phyloP scores from a whole-genome alignment of 2,888 invertebrate species.

The Cantharis rufa region DNA sequence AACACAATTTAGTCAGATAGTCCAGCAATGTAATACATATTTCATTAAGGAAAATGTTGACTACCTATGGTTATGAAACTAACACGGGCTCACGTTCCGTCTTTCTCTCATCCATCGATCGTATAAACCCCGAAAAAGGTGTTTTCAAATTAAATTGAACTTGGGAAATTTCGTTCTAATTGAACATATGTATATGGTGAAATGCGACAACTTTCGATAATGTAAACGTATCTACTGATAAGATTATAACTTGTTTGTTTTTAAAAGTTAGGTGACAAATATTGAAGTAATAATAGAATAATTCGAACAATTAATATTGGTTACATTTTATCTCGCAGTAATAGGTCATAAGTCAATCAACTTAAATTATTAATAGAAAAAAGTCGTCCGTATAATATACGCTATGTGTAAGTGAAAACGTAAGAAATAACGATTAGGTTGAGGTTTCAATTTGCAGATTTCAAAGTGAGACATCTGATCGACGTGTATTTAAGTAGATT shows the following conservation, averaged over 20 bases:
- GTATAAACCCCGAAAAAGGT: not conserved
- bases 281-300: not conserved
- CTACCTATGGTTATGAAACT: not conserved
- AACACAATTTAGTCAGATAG: not conserved
- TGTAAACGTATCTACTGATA: not conserved
- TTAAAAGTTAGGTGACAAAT: not conserved
- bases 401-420: not conserved
- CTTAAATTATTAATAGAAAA: not conserved
- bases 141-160: not conserved
- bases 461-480: not conserved
- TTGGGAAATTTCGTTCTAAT: not conserved
- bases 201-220: not conserved
- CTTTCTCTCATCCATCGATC: not conserved
- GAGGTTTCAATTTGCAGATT: not conserved
- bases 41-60: not conserved
- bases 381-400: not conserved
- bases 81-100: not conserved
- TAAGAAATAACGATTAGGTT: not conserved
- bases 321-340: not conserved
- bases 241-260: not conserved
- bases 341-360: not conserved
- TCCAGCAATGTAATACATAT: not conserved
- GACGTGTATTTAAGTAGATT: not conserved
- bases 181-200: not conserved
- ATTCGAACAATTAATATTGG: not conserved